Evolutionary conservation across 2,113 vertebrate species (phyloP), one percentile per base, ranked within the genome.

Genomic region (Mustela lutreola): DNA sequence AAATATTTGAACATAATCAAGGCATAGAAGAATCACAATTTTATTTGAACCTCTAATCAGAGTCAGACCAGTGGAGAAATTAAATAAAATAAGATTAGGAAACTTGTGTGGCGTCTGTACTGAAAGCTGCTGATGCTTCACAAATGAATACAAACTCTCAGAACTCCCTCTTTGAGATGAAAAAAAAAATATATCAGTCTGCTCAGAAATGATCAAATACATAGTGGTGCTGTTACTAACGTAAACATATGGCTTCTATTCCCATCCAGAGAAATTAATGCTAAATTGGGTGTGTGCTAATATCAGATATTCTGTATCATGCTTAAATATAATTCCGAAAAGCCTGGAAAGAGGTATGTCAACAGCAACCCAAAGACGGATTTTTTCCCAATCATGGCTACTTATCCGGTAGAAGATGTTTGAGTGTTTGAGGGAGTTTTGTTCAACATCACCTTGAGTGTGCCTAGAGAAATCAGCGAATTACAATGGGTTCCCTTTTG

Each of bases 261-360:
- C 86, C 73, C 60, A 92, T 89, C 94, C 45, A 97, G 36, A 97
- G 63, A 97, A 98, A 96, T 93, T 97, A 87, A 31, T 71, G 94
- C 83, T 96, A 31, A 97, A 93, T 91, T 89, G 4, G 80, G 15
- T 96, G 65, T 85, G 98, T 94, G 3, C 26, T 81, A 78, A 78
- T 84, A 67, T 53, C 87, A 94, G 71, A 62, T 90, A 53, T 3
- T 2, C 36, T 89, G 11, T 31, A 86, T 45, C n/a, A 26, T 12
- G 92, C 62, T 95, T 97, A 97, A 84, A 82, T 36, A 73, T 73
- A 76, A 76, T 81, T 90, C 67, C 76, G 24, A n/a, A 97, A 96
- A 97, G 70, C 2, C 56, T 31, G 33, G 84, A 76, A 87, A 94
- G 80, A 67, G 28, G 31, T 53, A 26, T 58, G 45, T 80, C 63